These are phyloP conservation scores for Pelobates cultripes DNA, from an alignment of 2,797 vertebrate species.

Conservation along the genomic window DNA sequence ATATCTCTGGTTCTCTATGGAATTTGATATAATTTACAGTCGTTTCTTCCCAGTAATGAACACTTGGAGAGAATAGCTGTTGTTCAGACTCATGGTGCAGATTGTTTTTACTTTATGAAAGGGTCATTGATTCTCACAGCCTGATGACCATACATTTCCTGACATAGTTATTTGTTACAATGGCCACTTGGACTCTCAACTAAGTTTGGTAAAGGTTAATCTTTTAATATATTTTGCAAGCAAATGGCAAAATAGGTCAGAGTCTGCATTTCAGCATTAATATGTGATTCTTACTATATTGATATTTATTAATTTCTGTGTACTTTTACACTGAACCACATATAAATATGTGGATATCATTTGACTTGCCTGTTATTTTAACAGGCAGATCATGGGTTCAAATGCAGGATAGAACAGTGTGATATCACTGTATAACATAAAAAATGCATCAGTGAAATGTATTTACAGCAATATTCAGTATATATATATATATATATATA, in stretches of 20 bases:
- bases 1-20: conserved; percentile 22
- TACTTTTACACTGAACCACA: too few species aligned
- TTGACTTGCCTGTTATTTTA: too few species aligned
- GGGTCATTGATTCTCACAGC: conserved; percentile 24
- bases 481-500: too few species aligned
- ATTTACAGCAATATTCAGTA: too few species aligned
- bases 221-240: neutral
- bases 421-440: too few species aligned
- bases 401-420: too few species aligned
- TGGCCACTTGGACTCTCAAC: neutral
- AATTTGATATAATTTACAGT: conserved; percentile 25
- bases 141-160: neutral
- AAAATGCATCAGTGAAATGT: too few species aligned
- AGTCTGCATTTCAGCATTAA: too few species aligned
- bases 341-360: too few species aligned
- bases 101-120: conserved; percentile 12
- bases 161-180: conserved; percentile 1
- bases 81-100: neutral
- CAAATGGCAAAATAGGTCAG: neutral
- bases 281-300: too few species aligned
- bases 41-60: conserved; percentile 43
- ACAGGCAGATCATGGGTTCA: too few species aligned
- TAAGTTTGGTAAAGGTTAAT: neutral
- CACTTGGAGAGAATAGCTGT: conserved; percentile 28
- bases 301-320: too few species aligned